Base-by-base conservation (phyloP, 2,113 vertebrate species). In the Carassius gibelio region DNA sequence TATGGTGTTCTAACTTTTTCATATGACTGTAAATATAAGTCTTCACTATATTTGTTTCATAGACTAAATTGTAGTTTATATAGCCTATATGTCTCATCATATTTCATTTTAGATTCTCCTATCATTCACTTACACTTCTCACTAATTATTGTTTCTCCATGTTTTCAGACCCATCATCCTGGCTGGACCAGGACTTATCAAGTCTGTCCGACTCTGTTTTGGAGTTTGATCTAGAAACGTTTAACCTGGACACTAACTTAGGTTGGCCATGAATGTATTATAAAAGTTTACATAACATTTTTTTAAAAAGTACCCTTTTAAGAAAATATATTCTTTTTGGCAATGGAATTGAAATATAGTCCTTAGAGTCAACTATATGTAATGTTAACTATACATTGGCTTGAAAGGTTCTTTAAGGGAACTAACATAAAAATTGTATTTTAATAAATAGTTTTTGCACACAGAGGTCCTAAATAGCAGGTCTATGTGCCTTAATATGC, bases 161-260 rank as follows among this genome's bases (percentile, higher is more conserved):
- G 10, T 86, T 57, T 80, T 45, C 80, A 89, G 88, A 83, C 48
- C 17, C 85, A 10, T 75, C 64, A 55, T 61, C 75, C 66, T 89
- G 82, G 66, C 42, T 88, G 85, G 88, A 89, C 34, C 86, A 86
- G 68, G 85, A 85, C n/a, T 80, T 83, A 17, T 72, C 79, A 34
- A 85, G 83, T 14, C 79, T 88, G 74, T 69, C 83, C 1, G 85
- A 82, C 68, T 85, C 82, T 15, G 71, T 89, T 55, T 75, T 87
- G 36, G 88, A 89, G 19, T 79, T 89, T 75, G 85, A 89, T 21
- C 59, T 88, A 55, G 88, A 88, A n/a, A 69, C 74, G 0, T 89
- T 89, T 52, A 81, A 62, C 34, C 30, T 89, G 82, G 52, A 82
- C 59, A 74, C 50, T 57, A 74, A 64, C 36, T 23, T 64, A 8